Conservation (phyloP, 2,888 invertebrate species). For the Drosophila yooni region DNA sequence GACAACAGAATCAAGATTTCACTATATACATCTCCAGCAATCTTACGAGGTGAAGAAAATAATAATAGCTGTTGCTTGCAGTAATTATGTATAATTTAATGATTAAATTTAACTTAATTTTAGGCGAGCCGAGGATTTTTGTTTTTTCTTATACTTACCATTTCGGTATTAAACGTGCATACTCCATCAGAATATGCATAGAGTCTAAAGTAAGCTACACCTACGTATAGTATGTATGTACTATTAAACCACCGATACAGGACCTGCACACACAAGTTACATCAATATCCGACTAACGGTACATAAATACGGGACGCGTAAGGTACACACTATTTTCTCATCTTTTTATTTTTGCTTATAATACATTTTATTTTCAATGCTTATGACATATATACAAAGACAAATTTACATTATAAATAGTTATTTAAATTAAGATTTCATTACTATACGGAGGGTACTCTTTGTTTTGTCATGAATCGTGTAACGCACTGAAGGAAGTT, state of each 20-base stretch:
- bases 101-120: neutral
- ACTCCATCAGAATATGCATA: neutral
- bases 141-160: neutral
- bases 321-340: neutral
- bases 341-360: neutral
- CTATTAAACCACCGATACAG: conserved; percentile 35
- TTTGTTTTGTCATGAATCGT: neutral
- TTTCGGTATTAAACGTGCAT: conserved; percentile 4
- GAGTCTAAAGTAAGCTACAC: conserved; percentile 5
- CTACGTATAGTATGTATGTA: conserved; percentile 19
- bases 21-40: neutral
- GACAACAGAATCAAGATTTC: neutral
- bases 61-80: neutral
- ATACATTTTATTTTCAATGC: neutral
- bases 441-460: neutral
- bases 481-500: neutral
- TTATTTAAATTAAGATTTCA: neutral
- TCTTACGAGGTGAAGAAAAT: neutral
- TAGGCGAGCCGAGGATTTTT: neutral
- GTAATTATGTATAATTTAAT: neutral
- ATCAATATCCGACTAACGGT: conserved; percentile 7
- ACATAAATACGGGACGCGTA: conserved; percentile 1
- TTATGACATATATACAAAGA: neutral
- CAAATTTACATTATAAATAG: conserved; percentile 1
- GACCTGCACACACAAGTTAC: conserved; percentile 17